Base-by-base conservation (phyloP, 2,113 vertebrate species). In the Zootoca vivipara region DNA sequence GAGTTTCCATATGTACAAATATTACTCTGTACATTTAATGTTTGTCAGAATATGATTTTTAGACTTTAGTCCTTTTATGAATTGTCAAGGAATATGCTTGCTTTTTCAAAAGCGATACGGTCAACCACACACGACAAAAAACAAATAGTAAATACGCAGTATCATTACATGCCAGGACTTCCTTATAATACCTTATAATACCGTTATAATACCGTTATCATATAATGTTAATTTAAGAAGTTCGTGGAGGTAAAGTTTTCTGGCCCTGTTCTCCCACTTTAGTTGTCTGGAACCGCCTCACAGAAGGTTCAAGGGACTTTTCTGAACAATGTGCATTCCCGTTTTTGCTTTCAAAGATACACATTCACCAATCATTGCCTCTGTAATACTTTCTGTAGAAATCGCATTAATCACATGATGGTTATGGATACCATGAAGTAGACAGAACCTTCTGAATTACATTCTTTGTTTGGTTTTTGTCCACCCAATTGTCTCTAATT, bases 1-100 rank as follows among this genome's bases (percentile, higher is more conserved):
- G 4, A 40, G 38, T 33, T n/a, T 38, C 28, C 73, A 4, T 5
- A 0, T 4, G 15, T 2, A 56, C 64, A 69, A 7, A 12, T 56
- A 4, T 58, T 6, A 12, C 69, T 82, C 3, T 18, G 42, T 24
- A 4, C 6, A 26, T 46, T 38, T 35, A 40, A 69, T 33, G 6
- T 0, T 56, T n/a, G 15, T 69, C 26, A 20, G 15, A 1, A 1
- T 0, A 24, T 10, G 1, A 3, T 87, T 81, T 77, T 10, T 38
- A 26, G 1, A 62, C 3, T 62, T 6, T 0, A 67, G 81, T 62
- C 75, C 20, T 56, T 85, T 86, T 78, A n/a, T 22, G 24, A 0
- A 0, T 65, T 30, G 30, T n/a, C 0, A 1, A 33, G 69, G 69
- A 72, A 72, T 72, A 72, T 33, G 69, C 30, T 72, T 72, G 33